phyloP scores from a whole-genome alignment of 64 coral and sea anemone genomes.

The Dendronephthya gigantea region DNA sequence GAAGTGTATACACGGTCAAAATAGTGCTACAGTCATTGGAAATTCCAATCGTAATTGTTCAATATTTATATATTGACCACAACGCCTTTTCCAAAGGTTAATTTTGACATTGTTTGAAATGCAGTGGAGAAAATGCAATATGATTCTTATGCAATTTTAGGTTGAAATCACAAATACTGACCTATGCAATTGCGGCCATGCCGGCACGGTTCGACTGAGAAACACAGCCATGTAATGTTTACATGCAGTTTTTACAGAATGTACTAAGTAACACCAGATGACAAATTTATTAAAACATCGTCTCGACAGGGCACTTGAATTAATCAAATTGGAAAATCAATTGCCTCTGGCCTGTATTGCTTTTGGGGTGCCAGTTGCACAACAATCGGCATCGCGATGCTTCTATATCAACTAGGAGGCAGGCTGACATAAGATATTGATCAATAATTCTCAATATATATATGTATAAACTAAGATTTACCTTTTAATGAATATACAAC shows the following conservation, averaged over 20 bases:
- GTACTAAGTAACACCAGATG: neutral
- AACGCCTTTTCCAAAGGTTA: no score
- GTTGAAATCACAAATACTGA: no score
- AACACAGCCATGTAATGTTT: neutral
- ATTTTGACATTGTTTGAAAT: no score
- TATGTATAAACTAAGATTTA: neutral
- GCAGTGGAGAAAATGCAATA: no score
- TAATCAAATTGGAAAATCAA: slow-evolving; percentile 1
- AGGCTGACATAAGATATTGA: neutral
- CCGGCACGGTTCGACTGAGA: no score
- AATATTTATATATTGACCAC: no score
- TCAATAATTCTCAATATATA: neutral
- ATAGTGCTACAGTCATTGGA: no score
- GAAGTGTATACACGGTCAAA: no score
- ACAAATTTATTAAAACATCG: neutral
- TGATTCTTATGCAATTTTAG: no score
- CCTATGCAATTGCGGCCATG: no score
- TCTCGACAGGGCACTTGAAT: neutral
- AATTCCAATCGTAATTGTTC: no score
- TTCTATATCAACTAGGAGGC: neutral
- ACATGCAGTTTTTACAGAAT: neutral
- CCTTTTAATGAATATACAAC: neutral
- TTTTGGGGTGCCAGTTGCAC: neutral
- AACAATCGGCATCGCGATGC: neutral
- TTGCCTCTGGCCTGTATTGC: neutral